These are phyloP conservation scores for Empis stercorea DNA, from an alignment of 2,888 invertebrate genomes.

Conservation along the genomic window DNA sequence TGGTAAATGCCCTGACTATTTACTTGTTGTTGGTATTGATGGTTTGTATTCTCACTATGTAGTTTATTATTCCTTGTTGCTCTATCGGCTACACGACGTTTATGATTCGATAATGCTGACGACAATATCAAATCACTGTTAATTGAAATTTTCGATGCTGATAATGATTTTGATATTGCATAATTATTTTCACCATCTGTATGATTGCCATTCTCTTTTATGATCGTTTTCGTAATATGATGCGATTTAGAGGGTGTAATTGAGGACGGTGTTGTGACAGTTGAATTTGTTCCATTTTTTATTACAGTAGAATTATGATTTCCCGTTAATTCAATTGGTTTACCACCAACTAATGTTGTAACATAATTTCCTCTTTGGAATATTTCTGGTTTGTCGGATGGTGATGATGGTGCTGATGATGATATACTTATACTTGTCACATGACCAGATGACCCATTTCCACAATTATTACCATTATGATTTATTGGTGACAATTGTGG, in stretches of 20 bases:
- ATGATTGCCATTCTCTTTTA: constrained; percentile 26
- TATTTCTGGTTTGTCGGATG: constrained; percentile 45
- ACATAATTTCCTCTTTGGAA: constrained; percentile 73
- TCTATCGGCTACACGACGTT: constrained; percentile 18
- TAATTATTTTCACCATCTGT: constrained; percentile 18
- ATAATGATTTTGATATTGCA: constrained; percentile 27
- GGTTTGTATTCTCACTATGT: constrained; percentile 10
- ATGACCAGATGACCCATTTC: constrained; percentile 30
- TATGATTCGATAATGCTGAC: constrained; percentile 22
- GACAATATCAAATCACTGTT: constrained; percentile 29
- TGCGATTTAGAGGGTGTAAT: constrained; percentile 12
- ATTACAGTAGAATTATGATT: constrained; percentile 13
- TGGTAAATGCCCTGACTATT: constrained; percentile 8
- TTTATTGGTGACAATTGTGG: background rate
- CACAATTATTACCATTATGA: background rate
- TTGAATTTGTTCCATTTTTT: constrained; percentile 4
- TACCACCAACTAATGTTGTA: constrained; percentile 51
- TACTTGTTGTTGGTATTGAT: background rate
- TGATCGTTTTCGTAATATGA: constrained; percentile 32
- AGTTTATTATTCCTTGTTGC: background rate
- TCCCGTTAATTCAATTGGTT: constrained; percentile 31
- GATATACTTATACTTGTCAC: constrained; percentile 60
- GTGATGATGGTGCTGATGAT: constrained; percentile 41
- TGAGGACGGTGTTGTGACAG: constrained; percentile 5
- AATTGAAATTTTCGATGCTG: constrained; percentile 35